Conservation (phyloP, 1,140 invertebrate species). For the Lordiphosa collinella region DNA sequence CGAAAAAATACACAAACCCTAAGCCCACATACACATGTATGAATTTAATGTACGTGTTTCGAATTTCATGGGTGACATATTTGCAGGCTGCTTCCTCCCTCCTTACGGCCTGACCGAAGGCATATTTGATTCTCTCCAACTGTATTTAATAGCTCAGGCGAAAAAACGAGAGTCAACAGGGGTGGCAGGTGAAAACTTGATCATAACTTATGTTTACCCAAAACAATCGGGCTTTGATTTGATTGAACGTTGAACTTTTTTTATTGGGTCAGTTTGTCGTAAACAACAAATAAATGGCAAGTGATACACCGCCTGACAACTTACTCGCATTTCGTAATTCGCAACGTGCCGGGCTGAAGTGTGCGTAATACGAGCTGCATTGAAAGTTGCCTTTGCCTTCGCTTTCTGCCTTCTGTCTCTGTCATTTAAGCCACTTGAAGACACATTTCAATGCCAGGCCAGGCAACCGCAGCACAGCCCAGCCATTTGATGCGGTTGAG, state of each 20-base stretch:
- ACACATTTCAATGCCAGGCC: constrained; percentile 23
- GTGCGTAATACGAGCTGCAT: constrained; percentile 34
- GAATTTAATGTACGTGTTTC: constrained; percentile 52
- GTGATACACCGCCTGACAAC: constrained; percentile 16
- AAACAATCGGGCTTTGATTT: constrained; percentile 27
- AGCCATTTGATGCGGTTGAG: constrained; percentile 30
- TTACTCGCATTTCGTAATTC: constrained; percentile 7
- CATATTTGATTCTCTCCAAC: constrained; percentile 42
- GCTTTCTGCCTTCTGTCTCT: constrained; percentile 7
- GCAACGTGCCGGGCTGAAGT: constrained; percentile 25
- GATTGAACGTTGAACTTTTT: constrained; percentile 37
- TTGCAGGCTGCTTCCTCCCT: neutral
- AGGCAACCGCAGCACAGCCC: constrained; percentile 6
- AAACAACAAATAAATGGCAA: constrained; percentile 19
- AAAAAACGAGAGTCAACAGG: constrained; percentile 1
- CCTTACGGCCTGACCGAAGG: constrained; percentile 26
- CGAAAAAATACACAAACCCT: constrained; percentile 31
- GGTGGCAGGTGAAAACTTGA: constrained; percentile 22
- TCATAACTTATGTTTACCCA: constrained; percentile 45
- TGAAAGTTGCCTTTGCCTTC: constrained; percentile 5
- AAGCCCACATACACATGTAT: neutral
- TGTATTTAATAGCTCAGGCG: constrained; percentile 39
- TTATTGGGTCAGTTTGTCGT: constrained; percentile 22
- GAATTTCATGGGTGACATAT: constrained; percentile 41
- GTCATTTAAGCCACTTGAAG: constrained; percentile 37